Evolutionary conservation across 2,797 vertebrate species (phyloP).

Genomic region (Poecilia gillii): DNA sequence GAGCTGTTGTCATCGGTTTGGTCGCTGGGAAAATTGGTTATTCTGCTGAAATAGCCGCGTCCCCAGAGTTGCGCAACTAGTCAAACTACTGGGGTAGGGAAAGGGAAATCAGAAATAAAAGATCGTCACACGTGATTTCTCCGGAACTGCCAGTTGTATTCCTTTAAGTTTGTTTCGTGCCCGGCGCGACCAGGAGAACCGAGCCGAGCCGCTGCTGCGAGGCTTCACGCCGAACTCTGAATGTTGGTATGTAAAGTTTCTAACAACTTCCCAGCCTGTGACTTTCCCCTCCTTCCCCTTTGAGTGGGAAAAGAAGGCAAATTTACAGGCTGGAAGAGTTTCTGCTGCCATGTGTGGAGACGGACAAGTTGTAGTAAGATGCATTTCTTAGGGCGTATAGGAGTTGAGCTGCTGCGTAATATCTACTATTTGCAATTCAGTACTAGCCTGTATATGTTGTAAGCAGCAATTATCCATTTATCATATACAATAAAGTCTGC

Average conservation of each 20-base stretch:
- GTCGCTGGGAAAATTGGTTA: not conserved
- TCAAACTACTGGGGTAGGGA: slow-evolving; percentile 20
- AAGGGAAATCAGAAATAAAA: slow-evolving; percentile 27
- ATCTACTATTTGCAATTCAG: not conserved
- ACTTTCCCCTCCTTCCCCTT: not conserved
- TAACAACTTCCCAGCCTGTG: not conserved
- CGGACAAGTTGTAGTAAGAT: not conserved
- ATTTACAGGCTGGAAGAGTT: not conserved
- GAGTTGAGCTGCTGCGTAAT: not conserved
- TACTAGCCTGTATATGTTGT: not conserved
- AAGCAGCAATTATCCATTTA: not conserved
- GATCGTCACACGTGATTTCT: slow-evolving; percentile 57
- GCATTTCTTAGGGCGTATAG: not conserved
- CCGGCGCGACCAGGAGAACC: slow-evolving; percentile 6
- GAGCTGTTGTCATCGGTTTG: slow-evolving; percentile 65
- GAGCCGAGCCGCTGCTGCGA: slow-evolving; percentile 22
- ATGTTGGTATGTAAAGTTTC: slow-evolving; percentile 61
- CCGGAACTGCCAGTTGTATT: slow-evolving; percentile 45
- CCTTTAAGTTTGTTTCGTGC: not conserved
- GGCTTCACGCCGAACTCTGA: slow-evolving; percentile 5
- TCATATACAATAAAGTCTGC: not conserved
- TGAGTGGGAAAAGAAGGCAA: not conserved
- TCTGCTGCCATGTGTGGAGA: not conserved
- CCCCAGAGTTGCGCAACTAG: slow-evolving; percentile 22
- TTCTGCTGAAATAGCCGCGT: not conserved